phyloP scores from a whole-genome alignment of 2,888 invertebrate genomes.

The Caenorhabditis sulstoni region DNA sequence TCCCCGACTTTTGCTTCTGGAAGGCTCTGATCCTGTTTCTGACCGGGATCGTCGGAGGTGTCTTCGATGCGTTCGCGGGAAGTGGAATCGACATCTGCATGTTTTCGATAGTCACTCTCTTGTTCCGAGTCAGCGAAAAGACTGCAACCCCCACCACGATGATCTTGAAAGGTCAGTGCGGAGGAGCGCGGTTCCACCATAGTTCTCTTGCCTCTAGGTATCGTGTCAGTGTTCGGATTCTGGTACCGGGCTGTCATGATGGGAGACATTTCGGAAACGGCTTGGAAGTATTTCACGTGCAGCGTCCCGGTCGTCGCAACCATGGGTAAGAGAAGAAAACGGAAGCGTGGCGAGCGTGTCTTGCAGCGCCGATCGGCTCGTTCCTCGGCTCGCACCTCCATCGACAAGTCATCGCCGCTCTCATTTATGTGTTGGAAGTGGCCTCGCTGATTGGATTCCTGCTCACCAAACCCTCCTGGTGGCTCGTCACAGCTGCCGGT shows the following conservation, averaged over 20 bases:
- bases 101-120: slow-evolving; percentile 74
- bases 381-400: slow-evolving; percentile 35
- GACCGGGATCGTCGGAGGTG: slow-evolving; percentile 78
- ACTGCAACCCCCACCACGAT: slow-evolving; percentile 80
- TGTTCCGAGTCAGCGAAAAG: slow-evolving; percentile 77
- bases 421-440: slow-evolving; percentile 72
- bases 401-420: slow-evolving; percentile 67
- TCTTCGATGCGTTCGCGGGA: slow-evolving; percentile 79
- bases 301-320: slow-evolving; percentile 36
- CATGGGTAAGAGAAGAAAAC: not conserved
- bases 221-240: slow-evolving; percentile 69
- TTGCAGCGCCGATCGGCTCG: slow-evolving; percentile 17
- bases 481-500: slow-evolving; percentile 6
- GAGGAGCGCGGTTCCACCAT: too few relatives aligned
- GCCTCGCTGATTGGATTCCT: slow-evolving; percentile 71
- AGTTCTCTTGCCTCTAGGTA: slow-evolving; percentile 61
- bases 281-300: slow-evolving; percentile 65
- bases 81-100: slow-evolving; percentile 79
- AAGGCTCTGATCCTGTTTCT: slow-evolving; percentile 73
- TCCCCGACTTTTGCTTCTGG: slow-evolving; percentile 71
- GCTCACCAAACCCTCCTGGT: slow-evolving; percentile 64
- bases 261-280: slow-evolving; percentile 59
- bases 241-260: slow-evolving; percentile 74
- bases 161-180: slow-evolving; percentile 69
- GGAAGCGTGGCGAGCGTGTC: not conserved